Evolutionary conservation across 2,113 vertebrate species (phyloP), one percentile per base, ranked within the genome.

Genomic region (Phrynosoma blainvillii): DNA sequence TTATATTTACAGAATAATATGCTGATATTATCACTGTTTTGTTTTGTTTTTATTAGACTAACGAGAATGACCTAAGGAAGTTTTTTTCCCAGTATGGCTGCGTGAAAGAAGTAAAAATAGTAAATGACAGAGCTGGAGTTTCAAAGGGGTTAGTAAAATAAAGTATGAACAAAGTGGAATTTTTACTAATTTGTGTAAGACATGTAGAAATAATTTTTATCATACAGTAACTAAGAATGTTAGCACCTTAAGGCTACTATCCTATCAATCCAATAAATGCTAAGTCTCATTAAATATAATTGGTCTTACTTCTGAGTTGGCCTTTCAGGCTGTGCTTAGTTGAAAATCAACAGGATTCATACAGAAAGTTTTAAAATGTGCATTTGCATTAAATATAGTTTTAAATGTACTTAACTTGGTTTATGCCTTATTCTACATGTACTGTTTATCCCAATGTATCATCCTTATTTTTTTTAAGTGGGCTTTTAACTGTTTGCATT

Each of bases 71-170:
- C 89, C 96, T 99, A 94, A 94, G 93, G 89, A 95, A 94, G 32
- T 95, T 98, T 94, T 99, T 98, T 97, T 97, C 97, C 84, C 97
- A 97, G 40, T 96, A 97, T 85, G 98, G 98, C 68, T 93, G 93
- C 8, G 97, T 99, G 54, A 98, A 97, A 95, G 97, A 98, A 94
- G 98, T 98, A 95, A 98, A 98, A 94, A 98, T 99, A 95, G 96
- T 98, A 84, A 96, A 94, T 83, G 96, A 98, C 96, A 97, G 96
- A 95, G 94, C 95, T 92, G 98, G 98, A 95, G 91, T 98, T 11
- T 97, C 98, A 23, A 98, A 98, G 93, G 97, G 98, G 98, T 99
- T 95, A 90, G 97, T 97, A 96, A 91, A 79, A 20, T 88, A 93
- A 84, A 84, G 78, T 71, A 92, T 90, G 9, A 89, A 25, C 52